Evolutionary conservation across 2,113 vertebrate genomes (phyloP), one percentile per base, ranked within the genome.

Genomic region (Hippocampus comes): DNA sequence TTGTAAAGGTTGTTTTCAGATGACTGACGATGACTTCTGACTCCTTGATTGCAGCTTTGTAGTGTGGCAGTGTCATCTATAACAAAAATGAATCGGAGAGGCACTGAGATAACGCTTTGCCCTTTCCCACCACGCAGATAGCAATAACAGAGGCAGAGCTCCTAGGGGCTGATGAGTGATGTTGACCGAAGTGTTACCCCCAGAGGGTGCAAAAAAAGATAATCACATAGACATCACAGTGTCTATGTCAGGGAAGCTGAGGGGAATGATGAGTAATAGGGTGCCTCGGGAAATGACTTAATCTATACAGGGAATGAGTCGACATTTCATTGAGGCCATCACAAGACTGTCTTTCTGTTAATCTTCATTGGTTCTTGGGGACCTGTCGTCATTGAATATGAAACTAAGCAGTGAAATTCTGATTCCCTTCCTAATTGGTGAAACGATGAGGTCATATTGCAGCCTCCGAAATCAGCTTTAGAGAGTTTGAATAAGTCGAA

Each of bases 391-490:
- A 56, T 57, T 71, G 41, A 30, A 1, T 70, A 56, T 67, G 21
- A 73, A 65, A 72, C 27, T 74, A 55, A 55, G 53, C 53, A 55
- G 9, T 53, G 51, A 9, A 53, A 21, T 53, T 78, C n/a, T 34
- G 65, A 76, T 84, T 84, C 74, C 74, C 71, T 51, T 43, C 72
- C 79, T 76, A 78, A 73, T 83, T 70, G 71, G 69, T 60, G 38
- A 75, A 80, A 73, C 51, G 66, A 69, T 23, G 68, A 71, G 74
- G 72, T 42, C 61, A 5, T 72, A 74, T 76, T 72, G 14, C 30
- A 63, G 14, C 14, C 20, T 63, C 18, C 30, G 8, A 38, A 5
- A 34, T 38, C 30, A 9, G 25, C 23, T 27, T 59, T 27, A 27
- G 20, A 59, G 11, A 59, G 56, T 59, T 27, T 30, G 25, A 30